Base-by-base conservation (phyloP, 2,113 vertebrate species). In the Emydura subglobosa region DNA sequence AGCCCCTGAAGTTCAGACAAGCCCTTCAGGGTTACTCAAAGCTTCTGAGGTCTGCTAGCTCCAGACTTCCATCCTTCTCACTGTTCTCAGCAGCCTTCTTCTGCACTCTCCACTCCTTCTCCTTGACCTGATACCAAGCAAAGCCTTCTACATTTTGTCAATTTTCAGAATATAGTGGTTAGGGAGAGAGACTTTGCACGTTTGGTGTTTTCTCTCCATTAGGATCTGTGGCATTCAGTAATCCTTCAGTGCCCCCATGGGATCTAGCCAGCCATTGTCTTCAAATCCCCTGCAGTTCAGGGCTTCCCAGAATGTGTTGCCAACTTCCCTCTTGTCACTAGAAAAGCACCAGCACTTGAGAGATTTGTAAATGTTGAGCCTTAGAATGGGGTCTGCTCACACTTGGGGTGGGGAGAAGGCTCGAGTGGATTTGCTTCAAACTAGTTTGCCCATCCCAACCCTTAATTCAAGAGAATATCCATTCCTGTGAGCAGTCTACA, bases 1-100 rank as follows among this genome's bases (percentile, higher is more conserved):
- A 95, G 87, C 83, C 79, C 80, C 3, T 51, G 93, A 93, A 95
- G 95, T 97, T 96, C 61, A 72, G 65, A 96, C 93, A 94, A 90
- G 95, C 34, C n/a, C 82, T 87, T 57, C 80, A 72, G 55, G 8
- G 49, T 97, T 95, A 53, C 93, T 87, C 88, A 96, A 86, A 39
- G 65, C 50, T 57, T 85, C n/a, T 34, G 65, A 72, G 34, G 65
- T 61, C 90, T 54, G 50, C 27, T 57, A 86, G 85, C 61, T 93
- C 61, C 61, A 57, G 86, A 89, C 83, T 86, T 86, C 94, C 34
- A 72, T 92, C 92, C 90, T 92, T 24, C 87, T 93, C 89, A 12
- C 57, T 92, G 34, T 91, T 94, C 72, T 85, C 94, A 92, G 2
- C 89, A 34, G 68, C 78, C 21, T 34, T 84, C 61, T 72, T 86